A percentile compares a stretch with the other conserved stretches of the same genome.
Evolutionary conservation across 2,888 invertebrate genomes (phyloP).

Genomic region (Phengaris arion): DNA sequence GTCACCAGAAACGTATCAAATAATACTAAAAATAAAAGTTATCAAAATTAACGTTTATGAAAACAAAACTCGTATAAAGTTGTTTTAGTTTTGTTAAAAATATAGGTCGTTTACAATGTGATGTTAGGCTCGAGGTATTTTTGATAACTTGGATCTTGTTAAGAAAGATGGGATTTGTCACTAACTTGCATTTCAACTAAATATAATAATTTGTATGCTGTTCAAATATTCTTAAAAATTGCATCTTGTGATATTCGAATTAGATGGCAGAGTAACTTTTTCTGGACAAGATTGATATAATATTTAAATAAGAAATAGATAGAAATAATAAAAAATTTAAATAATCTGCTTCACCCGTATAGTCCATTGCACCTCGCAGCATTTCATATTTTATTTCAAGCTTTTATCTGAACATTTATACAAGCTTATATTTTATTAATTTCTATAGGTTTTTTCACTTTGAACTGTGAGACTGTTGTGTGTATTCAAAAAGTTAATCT

Average conservation of each 20-base stretch:
- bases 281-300: slow-evolving; percentile 3
- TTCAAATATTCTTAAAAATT: background rate
- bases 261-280: background rate
- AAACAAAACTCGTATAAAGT: background rate
- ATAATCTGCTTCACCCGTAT: background rate
- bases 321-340: background rate
- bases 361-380: slow-evolving; percentile 43
- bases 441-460: slow-evolving; percentile 27
- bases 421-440: slow-evolving; percentile 28
- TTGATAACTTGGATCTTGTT: slow-evolving; percentile 21
- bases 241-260: background rate
- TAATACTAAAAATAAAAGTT: slow-evolving; percentile 16
- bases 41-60: background rate
- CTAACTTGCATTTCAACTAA: background rate
- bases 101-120: slow-evolving; percentile 9
- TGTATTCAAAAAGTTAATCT: background rate
- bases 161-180: background rate
- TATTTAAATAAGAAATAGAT: slow-evolving; percentile 8
- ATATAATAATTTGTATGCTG: background rate
- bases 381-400: slow-evolving; percentile 36
- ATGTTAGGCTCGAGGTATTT: background rate
- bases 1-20: slow-evolving; percentile 6
- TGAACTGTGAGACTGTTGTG: slow-evolving; percentile 1
- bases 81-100: slow-evolving; percentile 9
- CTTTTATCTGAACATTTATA: slow-evolving; percentile 29